phyloP scores from a whole-genome alignment of 2,113 vertebrate genomes.

The Oreocharis arfaki region DNA sequence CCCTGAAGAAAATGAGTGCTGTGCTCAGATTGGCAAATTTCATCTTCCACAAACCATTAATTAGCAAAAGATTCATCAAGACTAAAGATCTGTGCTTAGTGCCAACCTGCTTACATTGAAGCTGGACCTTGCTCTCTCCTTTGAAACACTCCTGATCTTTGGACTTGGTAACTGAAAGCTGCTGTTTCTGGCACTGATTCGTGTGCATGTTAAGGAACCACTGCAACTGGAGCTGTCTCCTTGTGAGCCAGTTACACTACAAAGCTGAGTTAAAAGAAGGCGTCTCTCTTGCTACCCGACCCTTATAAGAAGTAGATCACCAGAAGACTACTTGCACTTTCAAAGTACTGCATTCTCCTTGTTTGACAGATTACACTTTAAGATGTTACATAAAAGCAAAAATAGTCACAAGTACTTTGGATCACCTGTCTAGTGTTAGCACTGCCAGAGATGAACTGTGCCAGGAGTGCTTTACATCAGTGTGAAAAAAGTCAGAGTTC shows the following conservation, averaged over 20 bases:
- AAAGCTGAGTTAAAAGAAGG: background rate
- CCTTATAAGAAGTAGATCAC: conserved; percentile 26
- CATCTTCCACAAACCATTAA: background rate
- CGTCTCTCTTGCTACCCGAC: background rate
- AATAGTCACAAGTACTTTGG: conserved; percentile 46
- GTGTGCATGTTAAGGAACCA: conserved; percentile 10
- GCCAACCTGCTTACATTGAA: conserved; percentile 41
- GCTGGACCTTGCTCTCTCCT: conserved; percentile 71
- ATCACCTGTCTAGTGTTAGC: conserved; percentile 20
- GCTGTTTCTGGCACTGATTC: conserved; percentile 19
- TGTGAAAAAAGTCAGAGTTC: conserved; percentile 7
- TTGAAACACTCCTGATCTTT: conserved; percentile 73
- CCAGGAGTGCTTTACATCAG: conserved; percentile 33
- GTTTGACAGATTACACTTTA: conserved; percentile 34
- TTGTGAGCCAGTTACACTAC: background rate
- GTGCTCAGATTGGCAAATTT: background rate
- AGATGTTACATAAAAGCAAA: conserved; percentile 48
- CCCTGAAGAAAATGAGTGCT: background rate
- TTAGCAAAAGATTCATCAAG: background rate
- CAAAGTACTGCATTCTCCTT: conserved; percentile 13
- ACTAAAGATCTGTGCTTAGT: background rate
- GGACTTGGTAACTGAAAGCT: conserved; percentile 68
- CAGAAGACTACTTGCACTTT: conserved; percentile 8
- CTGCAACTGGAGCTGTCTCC: conserved; percentile 45
- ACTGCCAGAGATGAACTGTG: background rate